These are phyloP conservation scores for Synanthedon formicaeformis DNA, from an alignment of 2,888 invertebrate genomes.

Conservation along the genomic window DNA sequence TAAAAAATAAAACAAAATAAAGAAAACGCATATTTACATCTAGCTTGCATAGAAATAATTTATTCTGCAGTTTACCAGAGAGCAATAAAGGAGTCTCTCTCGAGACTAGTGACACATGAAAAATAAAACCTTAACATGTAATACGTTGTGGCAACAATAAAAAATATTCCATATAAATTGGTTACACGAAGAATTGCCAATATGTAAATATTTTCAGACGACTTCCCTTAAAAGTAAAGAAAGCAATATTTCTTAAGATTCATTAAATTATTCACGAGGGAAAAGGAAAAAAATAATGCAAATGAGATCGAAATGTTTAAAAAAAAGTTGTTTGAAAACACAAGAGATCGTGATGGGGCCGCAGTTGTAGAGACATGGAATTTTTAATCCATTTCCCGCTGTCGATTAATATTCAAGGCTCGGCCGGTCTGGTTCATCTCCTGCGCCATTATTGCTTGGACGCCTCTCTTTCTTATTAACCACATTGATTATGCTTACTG, in stretches of 20 bases:
- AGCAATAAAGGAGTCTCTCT: too few species aligned
- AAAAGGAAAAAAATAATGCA: conserved; percentile 56
- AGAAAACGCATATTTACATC: too few species aligned
- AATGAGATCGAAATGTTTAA: conserved; percentile 58
- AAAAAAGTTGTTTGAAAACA: conserved; percentile 67
- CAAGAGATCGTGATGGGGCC: conserved; percentile 49
- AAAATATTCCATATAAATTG: too few species aligned
- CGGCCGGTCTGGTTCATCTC: conserved; percentile 71
- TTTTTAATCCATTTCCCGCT: conserved; percentile 71
- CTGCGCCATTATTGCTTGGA: conserved; percentile 61
- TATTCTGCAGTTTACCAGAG: too few species aligned
- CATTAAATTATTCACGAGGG: conserved; percentile 68
- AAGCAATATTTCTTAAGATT: conserved; percentile 57
- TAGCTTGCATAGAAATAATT: too few species aligned
- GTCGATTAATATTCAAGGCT: conserved; percentile 70
- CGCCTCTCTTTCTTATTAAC: conserved; percentile 25
- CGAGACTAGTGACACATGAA: too few species aligned
- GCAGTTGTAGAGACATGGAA: conserved; percentile 56
- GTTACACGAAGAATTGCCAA: too few species aligned
- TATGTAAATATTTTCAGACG: not conserved
- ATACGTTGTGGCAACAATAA: too few species aligned
- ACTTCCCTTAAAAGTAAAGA: conserved; percentile 12
- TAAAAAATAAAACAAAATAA: too few species aligned
- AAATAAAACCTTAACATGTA: too few species aligned
- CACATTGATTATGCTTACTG: conserved; percentile 50